Percentiles rank a stretch among this genome's conserved stretches.
phyloP scores from a whole-genome alignment of 2,113 vertebrate species.

The Zapus hudsonius region DNA sequence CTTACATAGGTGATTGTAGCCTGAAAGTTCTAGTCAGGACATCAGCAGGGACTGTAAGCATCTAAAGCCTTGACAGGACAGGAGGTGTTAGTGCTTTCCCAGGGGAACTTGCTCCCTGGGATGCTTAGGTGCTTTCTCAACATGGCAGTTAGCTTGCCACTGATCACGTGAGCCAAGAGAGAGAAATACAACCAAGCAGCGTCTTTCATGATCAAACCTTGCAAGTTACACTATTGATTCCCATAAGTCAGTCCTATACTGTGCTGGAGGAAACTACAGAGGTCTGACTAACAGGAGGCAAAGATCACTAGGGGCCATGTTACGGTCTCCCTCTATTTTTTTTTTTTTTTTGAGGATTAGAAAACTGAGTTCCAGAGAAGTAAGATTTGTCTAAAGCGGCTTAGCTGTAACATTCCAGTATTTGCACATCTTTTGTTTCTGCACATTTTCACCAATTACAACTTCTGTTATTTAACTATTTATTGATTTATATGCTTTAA shows the following conservation, averaged over 20 bases:
- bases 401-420: slow-evolving; percentile 24
- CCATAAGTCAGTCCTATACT: not conserved
- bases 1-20: not conserved
- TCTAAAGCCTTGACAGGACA: slow-evolving; percentile 26
- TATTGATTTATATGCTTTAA: too few relatives aligned
- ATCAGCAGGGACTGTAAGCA: not conserved
- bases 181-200: not conserved
- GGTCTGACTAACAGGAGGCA: not conserved
- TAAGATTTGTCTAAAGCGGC: slow-evolving; percentile 15
- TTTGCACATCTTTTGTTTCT: slow-evolving; percentile 50
- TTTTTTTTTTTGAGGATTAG: not conserved
- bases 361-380: slow-evolving; percentile 17
- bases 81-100: not conserved
- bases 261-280: not conserved
- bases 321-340: not conserved
- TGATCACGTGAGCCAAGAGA: slow-evolving; percentile 17
- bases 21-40: not conserved
- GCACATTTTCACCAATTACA: not conserved
- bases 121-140: not conserved
- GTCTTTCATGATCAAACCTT: not conserved
- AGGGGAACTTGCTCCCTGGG: not conserved
- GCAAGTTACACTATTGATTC: slow-evolving; percentile 22
- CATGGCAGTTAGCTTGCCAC: not conserved
- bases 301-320: not conserved
- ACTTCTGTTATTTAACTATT: not conserved